These are phyloP conservation scores for Chrosomus eos DNA, from an alignment of 2,797 vertebrate genomes.

Conservation along the genomic window DNA sequence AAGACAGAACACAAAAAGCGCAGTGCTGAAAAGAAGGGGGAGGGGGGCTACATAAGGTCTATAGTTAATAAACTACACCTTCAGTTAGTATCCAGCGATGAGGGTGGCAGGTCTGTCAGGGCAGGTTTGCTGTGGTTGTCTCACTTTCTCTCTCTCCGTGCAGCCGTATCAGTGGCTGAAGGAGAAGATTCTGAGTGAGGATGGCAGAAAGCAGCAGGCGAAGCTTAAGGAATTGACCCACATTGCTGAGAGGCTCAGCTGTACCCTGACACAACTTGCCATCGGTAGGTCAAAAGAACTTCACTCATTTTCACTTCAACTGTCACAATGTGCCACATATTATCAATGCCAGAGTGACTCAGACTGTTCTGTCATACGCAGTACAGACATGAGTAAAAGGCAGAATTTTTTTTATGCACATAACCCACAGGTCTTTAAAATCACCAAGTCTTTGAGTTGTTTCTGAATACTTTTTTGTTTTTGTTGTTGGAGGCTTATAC, in stretches of 20 bases:
- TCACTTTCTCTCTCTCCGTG: conserved; percentile 6
- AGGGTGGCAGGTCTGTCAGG: not conserved
- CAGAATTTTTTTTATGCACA: not conserved
- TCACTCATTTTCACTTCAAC: not conserved
- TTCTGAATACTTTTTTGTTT: not conserved
- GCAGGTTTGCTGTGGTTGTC: conserved; percentile 1
- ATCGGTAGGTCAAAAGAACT: conserved; percentile 82
- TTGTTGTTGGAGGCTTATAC: not conserved
- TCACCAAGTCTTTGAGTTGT: not conserved
- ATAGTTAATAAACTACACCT: not conserved
- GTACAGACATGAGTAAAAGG: not conserved
- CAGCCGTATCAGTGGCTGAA: conserved; percentile 98
- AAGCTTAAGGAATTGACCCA: conserved; percentile 94
- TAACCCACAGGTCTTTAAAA: not conserved
- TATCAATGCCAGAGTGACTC: not conserved
- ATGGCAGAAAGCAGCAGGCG: conserved; percentile 92
- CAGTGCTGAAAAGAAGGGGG: no score
- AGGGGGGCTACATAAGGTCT: not conserved
- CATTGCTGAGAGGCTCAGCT: conserved; percentile 92
- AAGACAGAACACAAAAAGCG: not conserved
- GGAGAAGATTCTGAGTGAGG: conserved; percentile 94
- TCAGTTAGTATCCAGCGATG: not conserved
- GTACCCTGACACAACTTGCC: conserved; percentile 95
- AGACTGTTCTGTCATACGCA: not conserved
- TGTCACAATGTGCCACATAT: not conserved